Evolutionary conservation across 2,888 invertebrate species (phyloP), one percentile per base, ranked within the genome.

Genomic region (Synanthedon formicaeformis): DNA sequence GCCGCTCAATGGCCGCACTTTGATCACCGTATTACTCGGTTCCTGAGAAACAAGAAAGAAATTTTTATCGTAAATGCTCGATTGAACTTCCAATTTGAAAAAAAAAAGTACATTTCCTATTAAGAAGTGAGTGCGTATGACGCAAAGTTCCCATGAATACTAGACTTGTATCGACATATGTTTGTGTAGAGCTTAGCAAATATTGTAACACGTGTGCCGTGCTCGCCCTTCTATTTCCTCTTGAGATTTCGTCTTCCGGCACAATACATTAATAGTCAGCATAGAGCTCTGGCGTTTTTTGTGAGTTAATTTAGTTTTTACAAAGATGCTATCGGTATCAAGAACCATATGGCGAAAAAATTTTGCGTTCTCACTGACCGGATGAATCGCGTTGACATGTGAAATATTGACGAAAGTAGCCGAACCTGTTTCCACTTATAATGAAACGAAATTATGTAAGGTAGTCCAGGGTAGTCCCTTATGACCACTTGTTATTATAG

Each of bases 211-310:
- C 87, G 86, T 87, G 87, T 85, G 85, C 78, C 58, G 63, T 65
- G 73, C 71, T 71, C 73, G 77, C 80, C 79, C 81, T 78, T 78
- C 78, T 81, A 82, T 83, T 85, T 86, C 86, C 84, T 85, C 80
- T 83, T 73, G 77, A 85, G 84, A 85, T 86, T 84, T 85, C 75
- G 81, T 84, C 86, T 87, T 87, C 87, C 87, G 87, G 85, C 75
- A 75, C 70, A 75, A 79, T 78, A 83, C 81, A 83, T 84, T 85
- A 81, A 81, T 80, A 75, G 78, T 61, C 73, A 57, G 69, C 69
- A 70, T 68, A 66, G 71, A 66, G 60, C 61, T 65, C 62, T 57
- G 60, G 57, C 56, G 50, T 77, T 84, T 84, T 84, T 83, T 81
- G 77, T 72, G 52, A 64, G 61, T 63, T 57, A 68, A 73, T 77